Evolutionary conservation across 2,888 invertebrate genomes (phyloP).

Genomic region (Deilephila elpenor): DNA sequence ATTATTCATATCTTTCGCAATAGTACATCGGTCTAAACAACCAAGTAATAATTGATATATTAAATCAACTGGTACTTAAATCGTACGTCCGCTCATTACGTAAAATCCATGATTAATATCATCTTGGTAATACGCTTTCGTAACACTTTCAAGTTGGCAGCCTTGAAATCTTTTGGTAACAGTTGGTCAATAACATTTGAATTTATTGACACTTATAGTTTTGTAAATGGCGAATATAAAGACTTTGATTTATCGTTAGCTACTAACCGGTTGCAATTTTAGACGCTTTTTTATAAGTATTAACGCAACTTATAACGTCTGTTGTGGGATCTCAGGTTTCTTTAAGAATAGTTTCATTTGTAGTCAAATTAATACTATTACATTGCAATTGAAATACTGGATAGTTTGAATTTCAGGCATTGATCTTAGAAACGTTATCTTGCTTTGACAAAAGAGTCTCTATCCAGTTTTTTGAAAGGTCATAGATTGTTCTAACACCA

Average conservation of each 20-base stretch:
- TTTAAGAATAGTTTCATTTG: too few species aligned
- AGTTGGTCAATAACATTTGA: conserved; percentile 20
- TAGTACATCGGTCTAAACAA: too few species aligned
- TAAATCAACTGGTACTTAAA: neutral
- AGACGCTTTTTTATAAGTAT: neutral
- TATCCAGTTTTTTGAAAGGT: too few species aligned
- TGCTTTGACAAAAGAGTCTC: too few species aligned
- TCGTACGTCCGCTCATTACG: neutral
- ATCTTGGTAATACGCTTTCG: conserved; percentile 3
- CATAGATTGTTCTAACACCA: too few species aligned
- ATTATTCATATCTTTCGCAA: too few species aligned
- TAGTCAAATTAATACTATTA: too few species aligned
- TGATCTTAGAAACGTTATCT: too few species aligned
- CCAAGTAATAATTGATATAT: neutral
- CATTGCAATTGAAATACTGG: too few species aligned
- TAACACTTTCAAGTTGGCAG: conserved; percentile 4
- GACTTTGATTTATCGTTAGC: neutral
- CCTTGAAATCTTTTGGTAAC: conserved; percentile 19
- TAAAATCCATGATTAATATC: conserved; percentile 20
- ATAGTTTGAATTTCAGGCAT: too few species aligned
- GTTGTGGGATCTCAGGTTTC: too few species aligned
- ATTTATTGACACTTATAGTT: conserved; percentile 10
- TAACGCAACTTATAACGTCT: too few species aligned
- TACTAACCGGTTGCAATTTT: neutral
- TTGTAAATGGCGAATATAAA: conserved; percentile 10